Evolutionary conservation across 2,888 invertebrate genomes (phyloP).

Genomic region (Cryptocheilus praepositus): DNA sequence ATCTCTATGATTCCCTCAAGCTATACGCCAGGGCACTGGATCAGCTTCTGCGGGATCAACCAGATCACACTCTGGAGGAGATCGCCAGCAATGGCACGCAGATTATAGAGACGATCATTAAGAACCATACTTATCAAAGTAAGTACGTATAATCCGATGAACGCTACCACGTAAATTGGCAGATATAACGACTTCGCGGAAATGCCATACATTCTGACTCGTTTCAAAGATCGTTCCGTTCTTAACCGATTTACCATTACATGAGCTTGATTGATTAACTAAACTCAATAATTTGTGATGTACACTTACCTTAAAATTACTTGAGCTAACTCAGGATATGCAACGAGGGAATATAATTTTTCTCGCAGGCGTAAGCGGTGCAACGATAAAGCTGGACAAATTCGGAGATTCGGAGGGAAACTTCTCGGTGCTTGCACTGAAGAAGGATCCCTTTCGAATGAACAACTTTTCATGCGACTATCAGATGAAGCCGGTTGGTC

Average conservation of each 20-base stretch:
- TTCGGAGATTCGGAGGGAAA: slow-evolving; percentile 98
- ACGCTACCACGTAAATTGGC: neutral
- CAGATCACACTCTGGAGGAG: slow-evolving; percentile 80
- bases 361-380: slow-evolving; percentile 91
- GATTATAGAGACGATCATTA: slow-evolving; percentile 91
- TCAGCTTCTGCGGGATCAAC: slow-evolving; percentile 80
- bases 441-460: slow-evolving; percentile 76
- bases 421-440: slow-evolving; percentile 93
- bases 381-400: slow-evolving; percentile 92
- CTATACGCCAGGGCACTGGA: slow-evolving; percentile 92
- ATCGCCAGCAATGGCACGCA: slow-evolving; percentile 90
- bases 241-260: too few relatives aligned
- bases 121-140: slow-evolving; percentile 91
- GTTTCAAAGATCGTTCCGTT: too few relatives aligned
- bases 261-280: too few relatives aligned
- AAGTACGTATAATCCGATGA: slow-evolving; percentile 73
- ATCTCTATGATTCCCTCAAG: slow-evolving; percentile 95
- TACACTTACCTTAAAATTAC: too few relatives aligned
- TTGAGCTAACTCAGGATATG: neutral
- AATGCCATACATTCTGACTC: too few relatives aligned
- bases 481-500: slow-evolving; percentile 90
- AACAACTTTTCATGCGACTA: slow-evolving; percentile 82
- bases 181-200: too few relatives aligned
- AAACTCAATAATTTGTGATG: too few relatives aligned
- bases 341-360: slow-evolving; percentile 10